These are phyloP conservation scores for Rafetus swinhoei DNA, from an alignment of 2,113 vertebrate species.

Conservation along the genomic window DNA sequence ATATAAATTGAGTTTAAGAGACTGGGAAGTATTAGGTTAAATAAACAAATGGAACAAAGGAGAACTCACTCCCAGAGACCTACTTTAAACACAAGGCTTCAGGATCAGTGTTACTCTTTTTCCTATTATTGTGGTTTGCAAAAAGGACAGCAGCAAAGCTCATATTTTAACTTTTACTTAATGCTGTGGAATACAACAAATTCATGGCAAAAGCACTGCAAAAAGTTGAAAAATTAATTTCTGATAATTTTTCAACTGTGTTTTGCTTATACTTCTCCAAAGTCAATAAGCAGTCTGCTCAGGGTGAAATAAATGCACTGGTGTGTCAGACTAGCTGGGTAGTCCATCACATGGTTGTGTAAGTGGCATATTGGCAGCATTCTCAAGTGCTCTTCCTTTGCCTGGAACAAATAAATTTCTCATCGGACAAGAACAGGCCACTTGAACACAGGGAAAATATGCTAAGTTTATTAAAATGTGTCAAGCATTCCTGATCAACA, in stretches of 20 bases:
- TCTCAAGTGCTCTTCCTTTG: conserved; percentile 16
- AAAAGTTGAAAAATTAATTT: neutral
- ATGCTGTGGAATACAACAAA: neutral
- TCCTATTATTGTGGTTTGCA: neutral
- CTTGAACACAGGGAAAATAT: neutral
- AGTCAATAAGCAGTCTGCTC: conserved; percentile 17
- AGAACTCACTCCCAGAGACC: neutral
- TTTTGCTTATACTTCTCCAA: neutral
- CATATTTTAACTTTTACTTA: neutral
- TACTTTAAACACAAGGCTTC: neutral
- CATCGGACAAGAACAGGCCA: conserved; percentile 8
- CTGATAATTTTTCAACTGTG: neutral
- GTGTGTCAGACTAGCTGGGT: neutral
- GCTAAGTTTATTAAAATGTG: conserved; percentile 38
- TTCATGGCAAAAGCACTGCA: neutral
- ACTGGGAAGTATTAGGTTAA: fast-evolving
- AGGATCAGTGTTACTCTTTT: neutral
- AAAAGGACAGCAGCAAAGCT: neutral
- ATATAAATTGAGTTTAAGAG: neutral
- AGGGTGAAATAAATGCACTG: conserved; percentile 14
- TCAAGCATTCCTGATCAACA: neutral
- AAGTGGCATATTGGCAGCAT: conserved; percentile 41
- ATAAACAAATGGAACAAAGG: neutral
- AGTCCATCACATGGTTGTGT: neutral
- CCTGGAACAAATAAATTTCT: conserved; percentile 1